Conservation (phyloP, 2,888 invertebrate genomes). For the Yponomeuta evonymella region DNA sequence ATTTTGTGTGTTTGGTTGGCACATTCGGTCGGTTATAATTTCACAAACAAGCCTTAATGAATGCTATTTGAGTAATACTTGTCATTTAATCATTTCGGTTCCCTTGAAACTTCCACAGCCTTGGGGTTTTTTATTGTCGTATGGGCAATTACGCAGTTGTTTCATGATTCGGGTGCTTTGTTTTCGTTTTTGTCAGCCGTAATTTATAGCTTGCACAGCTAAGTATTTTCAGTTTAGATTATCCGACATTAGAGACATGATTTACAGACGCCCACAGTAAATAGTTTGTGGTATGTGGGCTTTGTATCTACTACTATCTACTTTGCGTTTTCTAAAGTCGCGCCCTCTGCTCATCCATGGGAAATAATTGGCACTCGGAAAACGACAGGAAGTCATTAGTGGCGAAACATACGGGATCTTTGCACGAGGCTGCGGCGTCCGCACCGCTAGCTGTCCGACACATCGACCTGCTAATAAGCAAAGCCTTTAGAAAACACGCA, state of each 20-base stretch:
- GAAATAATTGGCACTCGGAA: constrained; percentile 69
- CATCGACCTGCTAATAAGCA: not conserved
- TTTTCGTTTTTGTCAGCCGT: too few relatives aligned
- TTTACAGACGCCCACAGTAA: too few relatives aligned
- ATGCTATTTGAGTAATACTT: constrained; percentile 47
- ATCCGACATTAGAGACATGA: too few relatives aligned
- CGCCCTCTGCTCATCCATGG: constrained; percentile 51
- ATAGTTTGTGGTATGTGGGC: too few relatives aligned
- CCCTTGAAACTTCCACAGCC: constrained; percentile 21
- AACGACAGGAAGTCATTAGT: constrained; percentile 74
- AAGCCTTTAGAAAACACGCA: not conserved
- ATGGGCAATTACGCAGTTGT: not conserved
- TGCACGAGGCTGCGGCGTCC: not conserved
- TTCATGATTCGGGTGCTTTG: not conserved
- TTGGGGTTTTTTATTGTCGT: constrained; percentile 4
- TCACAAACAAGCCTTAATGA: constrained; percentile 42
- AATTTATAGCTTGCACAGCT: too few relatives aligned
- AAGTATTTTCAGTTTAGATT: too few relatives aligned
- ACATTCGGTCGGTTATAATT: constrained; percentile 38
- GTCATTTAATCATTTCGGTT: constrained; percentile 33
- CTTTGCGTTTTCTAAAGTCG: too few relatives aligned
- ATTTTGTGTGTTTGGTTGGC: constrained; percentile 2
- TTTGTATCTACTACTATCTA: too few relatives aligned
- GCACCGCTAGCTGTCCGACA: constrained; percentile 16
- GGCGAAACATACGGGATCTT: constrained; percentile 43